Evolutionary conservation across 2,797 vertebrate genomes (phyloP).

Genomic region (Etheostoma nigrum): DNA sequence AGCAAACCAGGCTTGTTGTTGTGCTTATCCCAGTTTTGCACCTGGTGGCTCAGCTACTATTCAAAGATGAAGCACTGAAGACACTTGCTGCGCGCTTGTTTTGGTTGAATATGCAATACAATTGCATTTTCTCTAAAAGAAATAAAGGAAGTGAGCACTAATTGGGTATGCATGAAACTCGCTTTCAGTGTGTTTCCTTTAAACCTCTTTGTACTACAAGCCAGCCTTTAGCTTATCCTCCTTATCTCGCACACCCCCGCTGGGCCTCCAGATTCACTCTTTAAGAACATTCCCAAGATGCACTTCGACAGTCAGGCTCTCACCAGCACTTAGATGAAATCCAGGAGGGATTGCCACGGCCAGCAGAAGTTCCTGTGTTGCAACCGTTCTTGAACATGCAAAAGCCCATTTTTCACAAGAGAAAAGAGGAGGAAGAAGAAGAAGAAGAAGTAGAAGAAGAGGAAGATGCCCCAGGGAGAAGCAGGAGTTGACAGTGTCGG

Average conservation of each 20-base stretch:
- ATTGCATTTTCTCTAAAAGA: not conserved
- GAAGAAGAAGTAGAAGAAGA: constrained; percentile 36
- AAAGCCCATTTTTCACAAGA: constrained; percentile 65
- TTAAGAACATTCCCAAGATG: constrained; percentile 43
- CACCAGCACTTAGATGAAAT: constrained; percentile 36
- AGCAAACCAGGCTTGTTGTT: constrained; percentile 39
- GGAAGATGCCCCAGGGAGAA: constrained; percentile 69
- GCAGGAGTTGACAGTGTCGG: constrained; percentile 53
- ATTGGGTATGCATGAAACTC: constrained; percentile 14
- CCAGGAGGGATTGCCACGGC: constrained; percentile 55
- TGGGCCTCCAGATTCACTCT: constrained; percentile 18
- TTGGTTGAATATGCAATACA: constrained; percentile 12
- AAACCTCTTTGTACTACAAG: constrained; percentile 24
- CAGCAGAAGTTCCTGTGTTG: constrained; percentile 67
- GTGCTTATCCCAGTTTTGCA: constrained; percentile 47
- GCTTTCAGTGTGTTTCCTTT: constrained; percentile 8
- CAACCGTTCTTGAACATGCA: constrained; percentile 49
- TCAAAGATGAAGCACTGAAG: constrained; percentile 25
- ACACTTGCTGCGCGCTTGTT: constrained; percentile 11
- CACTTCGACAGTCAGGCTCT: constrained; percentile 39
- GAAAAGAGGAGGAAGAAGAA: constrained; percentile 34
- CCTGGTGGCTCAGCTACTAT: constrained; percentile 33
- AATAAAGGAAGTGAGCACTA: constrained; percentile 1
- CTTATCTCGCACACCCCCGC: constrained; percentile 27
- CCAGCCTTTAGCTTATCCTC: constrained; percentile 13